Evolutionary conservation across 92 coral and sea anemone genomes (phyloP).

Genomic region (Isaurus tuberculatus): DNA sequence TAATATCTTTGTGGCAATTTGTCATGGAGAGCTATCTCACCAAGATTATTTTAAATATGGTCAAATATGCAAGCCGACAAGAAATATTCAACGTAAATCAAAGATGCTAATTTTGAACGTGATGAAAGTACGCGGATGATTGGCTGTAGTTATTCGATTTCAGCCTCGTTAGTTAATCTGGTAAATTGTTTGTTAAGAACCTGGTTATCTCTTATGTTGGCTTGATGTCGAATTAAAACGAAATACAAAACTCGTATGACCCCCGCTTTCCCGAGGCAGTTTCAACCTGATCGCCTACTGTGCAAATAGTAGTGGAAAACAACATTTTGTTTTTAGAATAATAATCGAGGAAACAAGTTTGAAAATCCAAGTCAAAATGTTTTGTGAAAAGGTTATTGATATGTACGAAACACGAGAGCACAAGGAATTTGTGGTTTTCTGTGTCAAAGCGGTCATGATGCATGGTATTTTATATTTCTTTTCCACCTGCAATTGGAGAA

Average conservation of each 20-base stretch:
- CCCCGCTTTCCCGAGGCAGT: conserved; percentile 24
- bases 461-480: background rate
- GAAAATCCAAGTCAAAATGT: background rate
- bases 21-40: background rate
- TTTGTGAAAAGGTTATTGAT: conserved; percentile 11
- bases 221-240: conserved; percentile 12
- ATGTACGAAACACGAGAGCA: conserved; percentile 47
- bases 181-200: conserved; percentile 25
- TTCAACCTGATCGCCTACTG: conserved; percentile 9
- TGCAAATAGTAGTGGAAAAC: conserved; percentile 19
- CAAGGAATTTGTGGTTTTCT: conserved; percentile 40
- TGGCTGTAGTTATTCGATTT: conserved; percentile 28
- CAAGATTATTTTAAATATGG: background rate
- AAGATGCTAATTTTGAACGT: conserved; percentile 23
- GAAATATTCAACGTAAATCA: conserved; percentile 25
- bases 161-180: conserved; percentile 45
- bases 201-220: conserved; percentile 19
- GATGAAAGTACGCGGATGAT: conserved; percentile 38
- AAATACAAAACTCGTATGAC: background rate
- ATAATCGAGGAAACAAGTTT: conserved; percentile 27
- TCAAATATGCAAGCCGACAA: conserved; percentile 23
- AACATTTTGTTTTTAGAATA: conserved; percentile 1
- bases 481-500: conserved; percentile 13
- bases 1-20: conserved; percentile 7
- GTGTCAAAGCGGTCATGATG: conserved; percentile 46